phyloP scores from a whole-genome alignment of 1,140 invertebrate genomes.

The Bombus pascuorum region DNA sequence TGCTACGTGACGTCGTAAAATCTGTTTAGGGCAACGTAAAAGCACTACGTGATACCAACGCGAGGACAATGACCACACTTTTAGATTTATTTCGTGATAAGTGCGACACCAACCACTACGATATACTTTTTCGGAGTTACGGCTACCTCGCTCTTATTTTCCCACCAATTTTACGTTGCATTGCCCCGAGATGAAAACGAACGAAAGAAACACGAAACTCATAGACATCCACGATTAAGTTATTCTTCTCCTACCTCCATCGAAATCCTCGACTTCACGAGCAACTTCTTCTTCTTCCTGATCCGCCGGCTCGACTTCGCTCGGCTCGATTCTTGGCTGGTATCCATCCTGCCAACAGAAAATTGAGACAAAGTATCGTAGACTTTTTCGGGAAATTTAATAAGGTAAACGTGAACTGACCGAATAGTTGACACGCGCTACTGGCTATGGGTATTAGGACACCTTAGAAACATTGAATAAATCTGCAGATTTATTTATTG shows the following conservation, averaged over 20 bases:
- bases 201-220: no score
- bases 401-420: no score
- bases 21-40: slow-evolving; percentile 59
- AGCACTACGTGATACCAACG: slow-evolving; percentile 9
- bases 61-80: slow-evolving; percentile 37
- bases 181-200: neutral
- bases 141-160: neutral
- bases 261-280: no score
- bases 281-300: no score
- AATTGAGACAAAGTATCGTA: neutral
- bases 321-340: neutral
- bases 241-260: neutral
- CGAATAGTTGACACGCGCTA: no score
- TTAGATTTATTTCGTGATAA: slow-evolving; percentile 41
- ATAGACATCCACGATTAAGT: neutral
- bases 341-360: neutral
- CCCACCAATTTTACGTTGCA: neutral
- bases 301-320: neutral
- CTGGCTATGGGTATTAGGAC: no score
- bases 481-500: no score
- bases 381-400: neutral
- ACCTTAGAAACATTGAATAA: no score
- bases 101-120: neutral
- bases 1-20: slow-evolving; percentile 41
- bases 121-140: no score